Base-by-base conservation (phyloP, 1,140 invertebrate species). In the Sycophila sp. region DNA sequence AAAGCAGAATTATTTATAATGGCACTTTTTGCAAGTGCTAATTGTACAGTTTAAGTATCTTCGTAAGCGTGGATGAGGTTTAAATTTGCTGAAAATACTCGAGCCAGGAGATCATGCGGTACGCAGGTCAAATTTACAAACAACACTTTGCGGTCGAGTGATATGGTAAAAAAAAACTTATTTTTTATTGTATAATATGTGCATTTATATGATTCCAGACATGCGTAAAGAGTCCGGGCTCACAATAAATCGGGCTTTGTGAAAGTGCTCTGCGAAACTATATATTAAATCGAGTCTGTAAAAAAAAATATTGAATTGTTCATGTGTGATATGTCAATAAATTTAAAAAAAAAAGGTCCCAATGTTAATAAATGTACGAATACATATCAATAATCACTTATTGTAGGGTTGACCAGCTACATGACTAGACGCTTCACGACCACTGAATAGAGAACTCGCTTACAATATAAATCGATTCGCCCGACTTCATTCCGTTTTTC, bases 161-260 rank as follows among this genome's bases (percentile, higher is more conserved):
- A 75, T 81, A 78, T 47, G 42, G 42, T 22, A 71, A 79, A 63
- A 71, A 79, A 63, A 68, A 80, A 74, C 76, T 73, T 82, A 80
- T 83, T 80, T 84, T 78, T 84, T 85, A 83, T 76, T 80, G 80
- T 83, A 81, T 84, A 85, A 85, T 85, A 85, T 85, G 81, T 85
- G 77, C 79, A 83, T 85, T 85, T 85, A 85, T 85, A 85, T 85
- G 83, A 84, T 85, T 85, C 81, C 82, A 85, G 83, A 84, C 79
- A 75, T 80, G 77, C 80, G 77, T 81, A 82, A 47, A 47, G 78
- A 81, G 81, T 83, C 80, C 83, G 81, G 76, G 79, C 81, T 77
- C 80, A 80, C 63, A 75, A 75, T 75, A 76, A 78, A 81, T 78
- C 81, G 80, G 78, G 79, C 80, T 83, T 74, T 80, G 77, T 80